Percentiles rank a stretch among this genome's conserved stretches.
Evolutionary conservation across 2,113 vertebrate genomes (phyloP).

Genomic region (Podocnemis expansa): DNA sequence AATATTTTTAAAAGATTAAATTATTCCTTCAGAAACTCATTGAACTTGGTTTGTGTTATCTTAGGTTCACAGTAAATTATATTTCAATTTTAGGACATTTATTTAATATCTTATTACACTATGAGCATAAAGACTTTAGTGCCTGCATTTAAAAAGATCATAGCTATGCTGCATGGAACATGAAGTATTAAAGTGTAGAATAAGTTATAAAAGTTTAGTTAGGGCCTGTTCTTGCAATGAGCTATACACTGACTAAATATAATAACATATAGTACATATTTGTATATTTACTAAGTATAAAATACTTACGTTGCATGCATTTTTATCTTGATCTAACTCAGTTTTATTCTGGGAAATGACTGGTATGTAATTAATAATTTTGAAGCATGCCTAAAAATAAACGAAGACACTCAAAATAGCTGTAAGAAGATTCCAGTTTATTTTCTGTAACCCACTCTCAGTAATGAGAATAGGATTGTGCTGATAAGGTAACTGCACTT

Average conservation of each 20-base stretch:
- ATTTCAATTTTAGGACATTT: too few species aligned
- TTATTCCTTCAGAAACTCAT: constrained; percentile 18
- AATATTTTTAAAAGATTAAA: constrained; percentile 36
- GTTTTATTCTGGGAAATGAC: background rate
- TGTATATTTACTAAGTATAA: background rate
- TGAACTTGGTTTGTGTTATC: constrained; percentile 32
- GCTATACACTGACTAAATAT: background rate
- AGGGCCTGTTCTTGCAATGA: background rate
- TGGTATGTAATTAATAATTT: background rate
- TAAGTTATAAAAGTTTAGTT: background rate
- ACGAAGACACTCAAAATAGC: background rate
- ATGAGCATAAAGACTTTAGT: constrained; percentile 56
- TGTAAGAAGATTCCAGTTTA: background rate
- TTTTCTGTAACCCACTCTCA: background rate
- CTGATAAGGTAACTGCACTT: background rate
- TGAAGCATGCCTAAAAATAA: background rate
- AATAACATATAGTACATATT: background rate
- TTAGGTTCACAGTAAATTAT: constrained; percentile 55
- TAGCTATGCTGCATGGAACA: constrained; percentile 29
- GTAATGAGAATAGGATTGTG: background rate
- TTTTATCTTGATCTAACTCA: constrained; percentile 6
- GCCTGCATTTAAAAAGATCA: constrained; percentile 53
- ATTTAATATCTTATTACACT: too few species aligned
- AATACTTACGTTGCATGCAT: constrained; percentile 12
- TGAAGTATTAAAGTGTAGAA: constrained; percentile 40